A percentile compares a stretch with the other conserved stretches of the same genome.
Conservation (phyloP, 2,888 invertebrate species). For the Callosobruchus maculatus region DNA sequence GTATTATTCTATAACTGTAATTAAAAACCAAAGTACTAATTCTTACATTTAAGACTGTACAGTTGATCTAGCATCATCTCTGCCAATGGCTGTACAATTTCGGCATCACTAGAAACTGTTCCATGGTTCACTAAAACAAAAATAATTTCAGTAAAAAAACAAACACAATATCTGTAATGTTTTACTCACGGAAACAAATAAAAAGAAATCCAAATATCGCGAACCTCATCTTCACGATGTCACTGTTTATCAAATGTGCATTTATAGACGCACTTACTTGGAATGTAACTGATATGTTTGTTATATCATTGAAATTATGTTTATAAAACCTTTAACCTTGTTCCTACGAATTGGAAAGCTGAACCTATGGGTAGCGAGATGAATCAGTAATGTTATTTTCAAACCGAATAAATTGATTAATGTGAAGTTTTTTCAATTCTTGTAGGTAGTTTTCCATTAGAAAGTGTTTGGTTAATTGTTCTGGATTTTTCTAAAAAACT, state of each 20-base stretch:
- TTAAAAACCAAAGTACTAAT: background rate
- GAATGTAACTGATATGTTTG: background rate
- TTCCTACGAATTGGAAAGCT: background rate
- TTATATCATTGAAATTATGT: background rate
- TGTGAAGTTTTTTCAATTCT: too few relatives aligned
- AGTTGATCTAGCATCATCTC: background rate
- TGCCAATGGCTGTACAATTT: background rate
- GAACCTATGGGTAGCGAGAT: too few relatives aligned
- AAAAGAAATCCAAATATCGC: background rate
- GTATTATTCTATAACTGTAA: too few relatives aligned
- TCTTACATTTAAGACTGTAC: background rate
- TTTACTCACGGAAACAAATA: background rate
- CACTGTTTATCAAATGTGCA: background rate
- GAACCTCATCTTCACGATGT: background rate
- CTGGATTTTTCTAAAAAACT: too few relatives aligned
- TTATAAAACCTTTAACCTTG: background rate
- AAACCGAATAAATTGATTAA: too few relatives aligned
- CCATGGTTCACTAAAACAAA: background rate
- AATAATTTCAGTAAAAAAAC: too few relatives aligned
- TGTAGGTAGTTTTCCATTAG: too few relatives aligned
- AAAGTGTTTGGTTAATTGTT: too few relatives aligned
- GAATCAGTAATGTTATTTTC: too few relatives aligned
- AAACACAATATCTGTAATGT: too few relatives aligned
- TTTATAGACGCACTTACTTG: background rate
- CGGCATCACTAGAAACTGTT: background rate